Percentiles rank a stretch among this genome's conserved stretches.
Conservation (phyloP, 1,140 invertebrate species). For the Delia radicum region DNA sequence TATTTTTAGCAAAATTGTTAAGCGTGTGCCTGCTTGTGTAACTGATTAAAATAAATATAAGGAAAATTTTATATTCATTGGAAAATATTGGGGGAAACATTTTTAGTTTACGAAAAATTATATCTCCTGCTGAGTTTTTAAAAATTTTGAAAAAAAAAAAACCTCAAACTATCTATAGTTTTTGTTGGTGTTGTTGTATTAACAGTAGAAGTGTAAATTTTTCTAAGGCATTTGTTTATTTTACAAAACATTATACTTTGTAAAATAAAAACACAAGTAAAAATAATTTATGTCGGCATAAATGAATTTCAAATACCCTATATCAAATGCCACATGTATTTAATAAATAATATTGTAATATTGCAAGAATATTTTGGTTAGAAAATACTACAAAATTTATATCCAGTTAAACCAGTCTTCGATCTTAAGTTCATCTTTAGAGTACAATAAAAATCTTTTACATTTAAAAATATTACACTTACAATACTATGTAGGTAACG, state of each 20-base stretch:
- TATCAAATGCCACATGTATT: neutral
- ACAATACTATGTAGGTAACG: too few relatives aligned
- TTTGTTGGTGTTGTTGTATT: neutral
- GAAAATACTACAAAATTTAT: too few relatives aligned
- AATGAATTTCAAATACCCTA: too few relatives aligned
- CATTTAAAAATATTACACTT: too few relatives aligned
- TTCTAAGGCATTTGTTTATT: constrained; percentile 11
- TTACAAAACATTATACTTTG: constrained; percentile 3
- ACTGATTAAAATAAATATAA: constrained; percentile 8
- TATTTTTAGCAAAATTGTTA: neutral
- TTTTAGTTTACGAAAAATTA: constrained; percentile 8
- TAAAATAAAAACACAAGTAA: neutral
- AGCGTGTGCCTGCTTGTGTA: constrained; percentile 1
- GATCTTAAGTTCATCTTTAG: too few relatives aligned
- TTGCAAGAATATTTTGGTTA: too few relatives aligned
- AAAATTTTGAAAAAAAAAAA: neutral
- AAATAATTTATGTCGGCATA: too few relatives aligned
- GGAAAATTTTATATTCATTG: constrained; percentile 16
- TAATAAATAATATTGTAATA: neutral
- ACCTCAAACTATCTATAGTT: neutral
- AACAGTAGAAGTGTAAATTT: constrained; percentile 8
- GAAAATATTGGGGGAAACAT: constrained; percentile 20
- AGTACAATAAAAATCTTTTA: too few relatives aligned
- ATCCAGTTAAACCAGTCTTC: too few relatives aligned
- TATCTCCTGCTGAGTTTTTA: constrained; percentile 21